Evolutionary conservation across 2,888 invertebrate species (phyloP), one percentile per base, ranked within the genome.

Genomic region (Laspeyria flexula): DNA sequence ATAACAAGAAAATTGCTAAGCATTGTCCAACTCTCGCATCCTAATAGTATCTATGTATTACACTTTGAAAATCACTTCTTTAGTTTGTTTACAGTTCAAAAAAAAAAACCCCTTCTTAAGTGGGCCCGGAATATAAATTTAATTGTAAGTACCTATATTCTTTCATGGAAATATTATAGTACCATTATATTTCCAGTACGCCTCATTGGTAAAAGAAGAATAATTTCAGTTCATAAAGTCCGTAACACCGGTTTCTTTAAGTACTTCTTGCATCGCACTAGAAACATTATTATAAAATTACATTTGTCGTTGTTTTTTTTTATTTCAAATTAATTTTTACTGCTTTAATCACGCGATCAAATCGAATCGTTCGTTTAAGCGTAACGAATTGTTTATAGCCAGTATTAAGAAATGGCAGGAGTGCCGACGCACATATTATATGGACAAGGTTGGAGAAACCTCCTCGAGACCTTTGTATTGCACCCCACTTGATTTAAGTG

Each of bases 371-470:
- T 81, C 74, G 77, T 82, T 82, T 83, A 83, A 72, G 81, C 81
- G 86, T 79, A 84, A 84, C 89, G 79, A 88, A 90, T 90, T 82
- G 83, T 83, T 88, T 88, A 88, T 83, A 79, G 74, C 79, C 75
- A 81, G 82, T 77, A 85, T 87, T 85, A 86, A 83, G 77, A 77
- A 77, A 75, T 75, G 72, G 74, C 82, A 73, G 73, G 77, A 79
- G 80, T 81, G 80, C 77, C 75, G 79, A 79, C 81, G 84, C 79
- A 83, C 84, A 84, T 85, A 87, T 84, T 79, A 73, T 75, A 63
- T 21, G 21, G 63, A 66, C 41, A 72, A 72, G 73, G 71, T 65
- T 46, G 62, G 60, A 63, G 71, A 72, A 65, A 65, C 74, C 75
- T 72, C 70, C 64, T 53, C 65, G 61, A 73, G 49, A 44, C 54